phyloP scores from a whole-genome alignment of 2,797 vertebrate species.

The Mormyrops attenuatus region DNA sequence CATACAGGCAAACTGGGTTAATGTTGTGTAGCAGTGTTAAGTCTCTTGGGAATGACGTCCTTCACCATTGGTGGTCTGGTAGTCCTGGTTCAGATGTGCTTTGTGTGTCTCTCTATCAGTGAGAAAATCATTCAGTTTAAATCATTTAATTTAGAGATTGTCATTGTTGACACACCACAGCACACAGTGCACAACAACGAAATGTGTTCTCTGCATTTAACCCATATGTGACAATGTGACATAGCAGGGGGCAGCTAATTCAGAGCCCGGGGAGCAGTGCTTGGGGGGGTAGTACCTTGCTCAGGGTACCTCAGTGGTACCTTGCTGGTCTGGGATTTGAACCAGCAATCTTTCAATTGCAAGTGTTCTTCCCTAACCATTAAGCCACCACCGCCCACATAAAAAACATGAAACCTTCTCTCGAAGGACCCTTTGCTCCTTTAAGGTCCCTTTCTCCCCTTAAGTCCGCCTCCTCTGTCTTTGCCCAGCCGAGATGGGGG shows the following conservation, averaged over 20 bases:
- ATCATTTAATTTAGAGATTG: not conserved
- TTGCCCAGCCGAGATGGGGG: slow-evolving; percentile 86
- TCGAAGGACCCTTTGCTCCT: not conserved
- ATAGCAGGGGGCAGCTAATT: no score
- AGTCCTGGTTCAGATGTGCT: not conserved
- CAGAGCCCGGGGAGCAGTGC: no score
- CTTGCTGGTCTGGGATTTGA: no score
- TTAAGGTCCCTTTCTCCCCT: not conserved
- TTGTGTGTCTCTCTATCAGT: not conserved
- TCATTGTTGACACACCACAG: no score
- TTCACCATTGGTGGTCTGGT: not conserved
- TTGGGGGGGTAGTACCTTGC: no score
- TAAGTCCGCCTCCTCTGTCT: not conserved
- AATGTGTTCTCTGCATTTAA: no score
- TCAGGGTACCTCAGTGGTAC: no score
- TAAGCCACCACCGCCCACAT: no score
- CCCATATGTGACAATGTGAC: no score
- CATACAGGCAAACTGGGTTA: not conserved
- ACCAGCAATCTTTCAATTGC: no score
- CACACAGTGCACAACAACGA: no score
- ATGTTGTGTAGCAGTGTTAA: not conserved
- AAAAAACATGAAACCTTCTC: not conserved
- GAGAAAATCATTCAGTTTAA: not conserved
- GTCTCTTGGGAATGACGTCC: not conserved
- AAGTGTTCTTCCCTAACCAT: no score